A percentile compares a stretch with the other conserved stretches of the same genome.
These are phyloP conservation scores for Magallana nippona DNA, from an alignment of 2,888 invertebrate species.

Conservation along the genomic window DNA sequence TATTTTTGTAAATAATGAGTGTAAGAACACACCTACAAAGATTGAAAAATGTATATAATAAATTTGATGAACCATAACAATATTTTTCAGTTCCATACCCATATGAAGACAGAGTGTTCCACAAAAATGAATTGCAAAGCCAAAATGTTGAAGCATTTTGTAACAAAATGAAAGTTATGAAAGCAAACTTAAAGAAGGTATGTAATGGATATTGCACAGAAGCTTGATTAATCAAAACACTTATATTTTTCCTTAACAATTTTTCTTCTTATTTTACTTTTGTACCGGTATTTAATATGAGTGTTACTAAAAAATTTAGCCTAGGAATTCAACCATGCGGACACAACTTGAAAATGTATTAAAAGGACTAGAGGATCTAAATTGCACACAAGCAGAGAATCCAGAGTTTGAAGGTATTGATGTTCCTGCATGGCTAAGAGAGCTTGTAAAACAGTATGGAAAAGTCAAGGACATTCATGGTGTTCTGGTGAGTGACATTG, in stretches of 20 bases:
- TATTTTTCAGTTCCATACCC: slow-evolving; percentile 49
- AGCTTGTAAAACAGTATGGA: slow-evolving; percentile 40
- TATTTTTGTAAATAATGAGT: no score
- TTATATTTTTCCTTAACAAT: no score
- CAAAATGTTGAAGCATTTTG: neutral
- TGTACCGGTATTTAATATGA: neutral
- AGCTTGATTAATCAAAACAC: no score
- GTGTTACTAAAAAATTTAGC: neutral
- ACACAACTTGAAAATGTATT: neutral
- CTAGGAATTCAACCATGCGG: neutral
- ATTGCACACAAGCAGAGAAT: neutral
- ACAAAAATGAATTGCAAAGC: slow-evolving; percentile 1
- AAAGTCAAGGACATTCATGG: slow-evolving; percentile 26
- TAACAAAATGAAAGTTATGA: neutral
- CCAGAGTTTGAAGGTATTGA: neutral
- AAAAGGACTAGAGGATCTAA: neutral
- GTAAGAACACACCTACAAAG: no score
- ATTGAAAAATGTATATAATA: no score
- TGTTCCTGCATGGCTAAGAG: slow-evolving; percentile 40
- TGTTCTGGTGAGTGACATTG: slow-evolving; percentile 23
- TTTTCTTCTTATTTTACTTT: neutral
- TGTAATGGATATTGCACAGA: neutral
- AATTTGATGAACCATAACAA: neutral
- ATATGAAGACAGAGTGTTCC: slow-evolving; percentile 51
- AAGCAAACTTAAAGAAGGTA: neutral